phyloP scores from a whole-genome alignment of 2,888 invertebrate species.

The Catocala sponsa region DNA sequence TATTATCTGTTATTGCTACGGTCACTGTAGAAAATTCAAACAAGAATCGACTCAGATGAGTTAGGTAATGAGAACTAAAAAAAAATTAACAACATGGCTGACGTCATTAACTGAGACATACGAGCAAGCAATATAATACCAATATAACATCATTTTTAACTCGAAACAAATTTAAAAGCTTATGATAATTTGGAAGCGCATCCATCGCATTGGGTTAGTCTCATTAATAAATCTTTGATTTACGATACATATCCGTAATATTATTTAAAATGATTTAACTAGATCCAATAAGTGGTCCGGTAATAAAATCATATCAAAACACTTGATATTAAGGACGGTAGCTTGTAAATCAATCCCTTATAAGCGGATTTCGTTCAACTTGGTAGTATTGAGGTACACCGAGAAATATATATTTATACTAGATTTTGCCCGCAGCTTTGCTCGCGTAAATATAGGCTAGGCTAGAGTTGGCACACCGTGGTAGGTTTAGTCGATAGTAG shows the following conservation, averaged over 20 bases:
- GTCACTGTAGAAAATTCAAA: no score
- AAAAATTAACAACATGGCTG: no score
- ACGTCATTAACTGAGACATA: no score
- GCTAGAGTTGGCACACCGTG: no score
- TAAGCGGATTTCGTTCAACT: conserved; percentile 44
- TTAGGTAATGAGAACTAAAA: no score
- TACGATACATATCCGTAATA: conserved; percentile 26
- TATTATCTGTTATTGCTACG: no score
- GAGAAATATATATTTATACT: not conserved
- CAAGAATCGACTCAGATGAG: no score
- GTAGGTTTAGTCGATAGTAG: no score
- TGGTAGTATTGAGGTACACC: conserved; percentile 22
- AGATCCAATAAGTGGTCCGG: conserved; percentile 20
- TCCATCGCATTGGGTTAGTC: conserved; percentile 21
- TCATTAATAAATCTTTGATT: conserved; percentile 34
- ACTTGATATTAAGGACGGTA: conserved; percentile 22
- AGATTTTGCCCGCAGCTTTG: no score
- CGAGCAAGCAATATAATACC: not conserved
- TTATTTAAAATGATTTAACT: conserved; percentile 19
- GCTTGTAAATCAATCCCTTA: conserved; percentile 43
- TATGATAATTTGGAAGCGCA: conserved; percentile 5
- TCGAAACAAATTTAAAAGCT: not conserved
- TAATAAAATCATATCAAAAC: conserved; percentile 47
- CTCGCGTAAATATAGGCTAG: no score
- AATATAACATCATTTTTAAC: not conserved